These are phyloP conservation scores for Kuschelorhynchus macadamiae DNA, from an alignment of 2,888 invertebrate species.

Conservation along the genomic window DNA sequence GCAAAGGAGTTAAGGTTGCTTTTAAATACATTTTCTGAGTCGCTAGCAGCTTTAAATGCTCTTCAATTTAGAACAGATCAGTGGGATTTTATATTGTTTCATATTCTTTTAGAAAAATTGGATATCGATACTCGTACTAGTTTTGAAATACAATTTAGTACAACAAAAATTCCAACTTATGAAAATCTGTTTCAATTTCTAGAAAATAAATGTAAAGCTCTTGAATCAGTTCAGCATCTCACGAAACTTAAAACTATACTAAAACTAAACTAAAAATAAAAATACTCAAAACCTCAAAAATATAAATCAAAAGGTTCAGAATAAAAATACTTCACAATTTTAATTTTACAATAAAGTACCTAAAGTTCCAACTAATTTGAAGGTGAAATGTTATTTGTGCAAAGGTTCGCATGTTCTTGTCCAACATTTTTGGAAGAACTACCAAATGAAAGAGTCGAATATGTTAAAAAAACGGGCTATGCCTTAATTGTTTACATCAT, in stretches of 20 bases:
- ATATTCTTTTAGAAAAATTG: conserved; percentile 10
- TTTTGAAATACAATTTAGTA: not conserved
- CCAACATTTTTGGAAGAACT: not conserved
- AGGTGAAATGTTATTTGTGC: conserved; percentile 1
- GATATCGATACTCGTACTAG: conserved; percentile 8
- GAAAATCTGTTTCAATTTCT: conserved; percentile 3
- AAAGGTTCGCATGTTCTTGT: not conserved
- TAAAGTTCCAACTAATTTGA: not conserved
- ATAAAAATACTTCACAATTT: conserved; percentile 1
- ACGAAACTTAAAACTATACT: not conserved
- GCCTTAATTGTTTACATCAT: conserved; percentile 13
- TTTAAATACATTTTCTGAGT: conserved; percentile 16
- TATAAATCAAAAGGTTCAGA: not conserved
- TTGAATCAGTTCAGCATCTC: conserved; percentile 10
- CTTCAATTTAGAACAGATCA: not conserved
- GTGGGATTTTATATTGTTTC: conserved; percentile 13
- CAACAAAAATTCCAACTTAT: not conserved
- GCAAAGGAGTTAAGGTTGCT: conserved; percentile 6
- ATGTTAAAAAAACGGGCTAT: not conserved
- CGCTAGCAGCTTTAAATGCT: conserved; percentile 10
- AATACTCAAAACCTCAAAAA: not conserved
- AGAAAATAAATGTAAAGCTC: conserved; percentile 19
- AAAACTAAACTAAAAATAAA: no score
- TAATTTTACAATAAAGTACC: not conserved
- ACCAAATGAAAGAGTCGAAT: not conserved